phyloP scores from a whole-genome alignment of 2,113 vertebrate genomes.

The Okapia johnstoni region DNA sequence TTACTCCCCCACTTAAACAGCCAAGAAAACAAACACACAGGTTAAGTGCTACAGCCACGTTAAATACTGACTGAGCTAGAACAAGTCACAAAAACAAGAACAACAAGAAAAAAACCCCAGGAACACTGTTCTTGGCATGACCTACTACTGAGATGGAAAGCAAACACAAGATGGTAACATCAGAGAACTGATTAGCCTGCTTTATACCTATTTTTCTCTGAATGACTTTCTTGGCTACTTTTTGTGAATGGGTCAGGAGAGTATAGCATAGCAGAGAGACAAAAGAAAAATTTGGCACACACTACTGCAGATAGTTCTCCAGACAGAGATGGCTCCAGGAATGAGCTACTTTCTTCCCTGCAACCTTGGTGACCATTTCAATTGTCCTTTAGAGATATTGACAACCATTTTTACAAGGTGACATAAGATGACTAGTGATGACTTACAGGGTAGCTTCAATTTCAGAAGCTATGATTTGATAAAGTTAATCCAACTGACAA shows the following conservation, averaged over 20 bases:
- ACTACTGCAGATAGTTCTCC: neutral
- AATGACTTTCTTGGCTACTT: neutral
- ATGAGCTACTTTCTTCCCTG: neutral
- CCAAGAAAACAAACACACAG: conserved; percentile 37
- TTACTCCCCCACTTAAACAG: neutral
- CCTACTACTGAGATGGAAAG: neutral
- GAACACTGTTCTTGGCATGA: neutral
- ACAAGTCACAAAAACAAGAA: conserved; percentile 18
- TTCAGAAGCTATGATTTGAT: conserved; percentile 33
- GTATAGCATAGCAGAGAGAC: neutral
- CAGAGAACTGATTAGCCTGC: neutral
- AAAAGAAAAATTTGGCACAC: neutral
- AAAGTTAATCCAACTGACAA: neutral
- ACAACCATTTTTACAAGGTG: neutral
- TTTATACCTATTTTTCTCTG: conserved; percentile 31
- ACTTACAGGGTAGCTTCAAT: neutral
- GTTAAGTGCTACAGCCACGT: conserved; percentile 48
- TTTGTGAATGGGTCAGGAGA: neutral
- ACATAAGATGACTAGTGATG: neutral
- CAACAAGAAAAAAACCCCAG: conserved; percentile 18
- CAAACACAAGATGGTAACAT: neutral
- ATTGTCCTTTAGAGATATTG: neutral
- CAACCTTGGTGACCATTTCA: neutral
- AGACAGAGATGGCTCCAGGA: neutral
- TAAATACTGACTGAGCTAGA: conserved; percentile 59